Evolutionary conservation across 1,140 invertebrate genomes (phyloP), one percentile per base, ranked within the genome.

Genomic region (Sweltsa coloradensis): DNA sequence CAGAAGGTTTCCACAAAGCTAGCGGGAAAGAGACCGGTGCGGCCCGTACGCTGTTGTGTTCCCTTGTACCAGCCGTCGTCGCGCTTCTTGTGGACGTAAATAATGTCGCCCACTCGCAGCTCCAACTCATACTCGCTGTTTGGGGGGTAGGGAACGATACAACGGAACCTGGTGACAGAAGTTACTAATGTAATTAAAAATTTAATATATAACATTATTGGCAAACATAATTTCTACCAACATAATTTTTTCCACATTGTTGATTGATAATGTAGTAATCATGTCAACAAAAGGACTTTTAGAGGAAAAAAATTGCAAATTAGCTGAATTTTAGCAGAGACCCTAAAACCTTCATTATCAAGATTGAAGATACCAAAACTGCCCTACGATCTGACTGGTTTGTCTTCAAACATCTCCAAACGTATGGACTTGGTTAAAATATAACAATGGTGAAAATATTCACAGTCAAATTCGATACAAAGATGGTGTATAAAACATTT

Each of bases 1-100:
- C 66, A 77, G 69, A 74, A 75, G 56, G 65, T 70, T 63, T 91
- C 85, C 13, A 95, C 92, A 71, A 96, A 96, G 58, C 86, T 93
- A 29, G 87, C 87, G 2, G 92, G 92, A 67, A 96, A 95, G 2
- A 96, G 72, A 5, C 92, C 92, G 2, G 86, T 90, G 54, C 88
- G 82, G 13, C 90, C 89, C 2, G 88, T 92, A 37, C 89, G 73
- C 57, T 91, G 81, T 53, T 87, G 76, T 1, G 88, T 93, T 4
- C 91, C 92, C 63, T 95, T 95, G 61, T 86, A 94, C 91, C 91
- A 96, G 11, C 92, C 92, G 59, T 95, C 91, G 21, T 93, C 89
- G 27, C 89, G 76, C 62, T 93, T 94, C 54, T 87, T 88, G 58
- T 89, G 85, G 3, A 95, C 89, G 55, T 88, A 83, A 45, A 95